A percentile compares a stretch with the other conserved stretches of the same genome.
These are phyloP conservation scores for Acipenser transmontanus DNA, from an alignment of 2,797 vertebrate species.

Conservation along the genomic window DNA sequence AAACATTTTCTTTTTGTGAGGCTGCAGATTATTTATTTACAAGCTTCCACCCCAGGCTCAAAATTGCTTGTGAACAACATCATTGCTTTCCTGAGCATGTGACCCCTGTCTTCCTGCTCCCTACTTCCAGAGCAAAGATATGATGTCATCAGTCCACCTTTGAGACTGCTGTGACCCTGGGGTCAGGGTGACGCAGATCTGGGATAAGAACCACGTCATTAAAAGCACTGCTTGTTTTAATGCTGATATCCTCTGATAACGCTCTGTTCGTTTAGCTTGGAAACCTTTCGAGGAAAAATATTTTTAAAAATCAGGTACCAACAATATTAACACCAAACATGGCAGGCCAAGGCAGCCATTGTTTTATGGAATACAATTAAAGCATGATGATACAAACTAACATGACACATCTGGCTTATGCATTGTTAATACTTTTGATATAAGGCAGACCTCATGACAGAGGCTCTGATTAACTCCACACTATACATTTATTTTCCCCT, in stretches of 20 bases:
- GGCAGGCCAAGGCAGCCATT: conserved; percentile 10
- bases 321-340: neutral
- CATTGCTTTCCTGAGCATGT: no score
- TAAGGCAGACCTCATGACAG: no score
- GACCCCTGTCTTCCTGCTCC: no score
- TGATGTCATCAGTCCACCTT: conserved; percentile 50
- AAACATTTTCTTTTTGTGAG: no score
- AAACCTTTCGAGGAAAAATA: conserved; percentile 29
- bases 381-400: neutral
- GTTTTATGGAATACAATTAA: neutral
- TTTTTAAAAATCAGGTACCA: neutral
- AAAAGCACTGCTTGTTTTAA: conserved; percentile 32
- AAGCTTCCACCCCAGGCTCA: no score
- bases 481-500: no score
- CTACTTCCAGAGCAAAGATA: conserved; percentile 15
- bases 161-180: conserved; percentile 27
- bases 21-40: no score
- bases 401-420: neutral
- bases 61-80: no score
- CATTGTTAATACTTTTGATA: no score
- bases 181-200: conserved; percentile 35
- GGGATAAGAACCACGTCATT: conserved; percentile 37
- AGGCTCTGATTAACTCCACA: no score
- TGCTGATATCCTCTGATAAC: conserved; percentile 40
- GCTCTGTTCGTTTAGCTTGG: conserved; percentile 31